Evolutionary conservation across 2,888 invertebrate genomes (phyloP), one percentile per base, ranked within the genome.

Genomic region (Chloroclysta siterata): DNA sequence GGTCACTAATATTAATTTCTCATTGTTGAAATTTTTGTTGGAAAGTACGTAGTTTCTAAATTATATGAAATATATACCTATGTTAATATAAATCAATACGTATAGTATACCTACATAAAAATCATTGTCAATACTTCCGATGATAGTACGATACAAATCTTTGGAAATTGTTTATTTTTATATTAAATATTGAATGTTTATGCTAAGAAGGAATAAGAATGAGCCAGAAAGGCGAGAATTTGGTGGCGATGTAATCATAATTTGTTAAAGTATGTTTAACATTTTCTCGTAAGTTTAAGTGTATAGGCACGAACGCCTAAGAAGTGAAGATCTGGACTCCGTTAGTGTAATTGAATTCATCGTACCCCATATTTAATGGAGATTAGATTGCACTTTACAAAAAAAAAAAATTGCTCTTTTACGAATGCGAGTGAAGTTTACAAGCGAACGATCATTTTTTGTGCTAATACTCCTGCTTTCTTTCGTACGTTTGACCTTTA

Each of bases 101-200:
- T 85, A 41, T 56, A 28, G 22, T 15, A 73, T 66, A 74, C 22
- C 22, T 22, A 22, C 22, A 55, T 50, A 53, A 51, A 5, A 56
- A 56, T 53, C 22, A 81, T 83, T 80, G 81, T 83, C 82, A 80
- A 78, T 81, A 76, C 73, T 79, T 85, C 83, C 63, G 71, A 79
- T 76, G 78, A 81, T 68, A 73, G 81, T 78, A 81, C 77, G 74
- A 71, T 79, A 79, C 46, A 61, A 80, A 83, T 71, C 67, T 84
- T 87, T 89, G 80, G 83, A 83, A 84, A 82, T 80, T 77, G 75
- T 88, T 91, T 92, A 92, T 91, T 93, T 93, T 93, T 92, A 84
- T 91, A 91, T 78, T 82, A 77, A 82, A 86, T 82, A 79, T 90
- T 90, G 90, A 91, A 90, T 85, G 90, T 79, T 78, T 80, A 81